Base-by-base conservation (phyloP, 2,113 vertebrate species). In the Centropus unirufus region DNA sequence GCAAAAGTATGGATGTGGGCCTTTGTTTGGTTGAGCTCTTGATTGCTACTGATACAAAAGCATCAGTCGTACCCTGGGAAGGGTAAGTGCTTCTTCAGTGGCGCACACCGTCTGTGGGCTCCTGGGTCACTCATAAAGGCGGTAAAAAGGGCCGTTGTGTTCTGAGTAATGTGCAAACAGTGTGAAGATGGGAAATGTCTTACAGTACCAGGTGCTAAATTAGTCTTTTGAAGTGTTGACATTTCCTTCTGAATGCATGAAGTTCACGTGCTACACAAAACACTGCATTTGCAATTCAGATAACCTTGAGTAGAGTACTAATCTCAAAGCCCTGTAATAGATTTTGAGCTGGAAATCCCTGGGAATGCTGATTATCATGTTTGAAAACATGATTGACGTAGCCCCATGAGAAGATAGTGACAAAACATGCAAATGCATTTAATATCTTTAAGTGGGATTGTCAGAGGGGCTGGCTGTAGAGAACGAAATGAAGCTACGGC, bases 281-380 rank as follows among this genome's bases (percentile, higher is more conserved):
- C 83, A 36, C 47, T 74, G 87, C 82, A 90, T 96, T 94, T 96
- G 85, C 90, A 91, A 88, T 93, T 90, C 75, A 90, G 90, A 92
- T 88, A 54, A 47, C 18, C 3, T 26, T 18, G 12, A 93, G 90
- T 93, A 83, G 68, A 80, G 79, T n/a, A 70, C 79, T 87, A 68
- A 93, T 91, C 87, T 85, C 92, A 78, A 82, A 51, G 26, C 76
- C 72, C 2, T 24, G 61, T 86, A 95, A 78, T 64, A 74, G 88
- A 63, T 88, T 94, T 88, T 67, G 85, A 96, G 83, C 52, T 93
- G 90, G 73, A 96, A 95, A 83, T 95, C 90, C 83, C 72, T 74
- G 49, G 68, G 44, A 90, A 63, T 67, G 61, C 32, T 85, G 84
- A 85, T 95, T 67, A 24, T 89, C 46, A 2, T 52, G 55, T 66